These are phyloP conservation scores for Aricia agestis DNA, from an alignment of 1,140 invertebrate genomes.

Conservation along the genomic window DNA sequence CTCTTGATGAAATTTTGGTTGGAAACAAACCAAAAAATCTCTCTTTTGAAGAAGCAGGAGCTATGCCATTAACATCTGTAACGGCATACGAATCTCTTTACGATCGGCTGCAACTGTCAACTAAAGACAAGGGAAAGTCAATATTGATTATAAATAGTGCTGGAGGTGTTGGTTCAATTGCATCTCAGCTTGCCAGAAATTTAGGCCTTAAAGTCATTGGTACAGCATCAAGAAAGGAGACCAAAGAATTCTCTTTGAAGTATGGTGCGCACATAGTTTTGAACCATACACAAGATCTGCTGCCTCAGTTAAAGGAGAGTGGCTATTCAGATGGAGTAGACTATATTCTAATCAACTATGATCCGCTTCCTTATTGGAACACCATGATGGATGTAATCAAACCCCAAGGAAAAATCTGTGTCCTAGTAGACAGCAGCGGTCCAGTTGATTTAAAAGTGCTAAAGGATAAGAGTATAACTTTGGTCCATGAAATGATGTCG, in stretches of 20 bases:
- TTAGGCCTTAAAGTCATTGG: slow-evolving; percentile 59
- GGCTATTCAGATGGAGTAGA: slow-evolving; percentile 51
- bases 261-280: slow-evolving; percentile 52
- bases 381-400: slow-evolving; percentile 56
- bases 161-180: slow-evolving; percentile 62
- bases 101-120: slow-evolving; percentile 46
- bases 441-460: slow-evolving; percentile 51
- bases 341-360: slow-evolving; percentile 61
- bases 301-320: slow-evolving; percentile 45
- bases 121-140: slow-evolving; percentile 58
- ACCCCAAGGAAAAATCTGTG: slow-evolving; percentile 60
- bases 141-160: slow-evolving; percentile 62
- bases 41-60: slow-evolving; percentile 62
- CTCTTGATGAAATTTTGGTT: slow-evolving; percentile 50
- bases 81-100: slow-evolving; percentile 58
- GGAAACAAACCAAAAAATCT: slow-evolving; percentile 56
- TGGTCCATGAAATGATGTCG: slow-evolving; percentile 61
- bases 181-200: slow-evolving; percentile 53
- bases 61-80: slow-evolving; percentile 55
- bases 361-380: slow-evolving; percentile 63
- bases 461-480: slow-evolving; percentile 62
- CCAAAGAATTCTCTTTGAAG: slow-evolving; percentile 41
- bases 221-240: slow-evolving; percentile 57
- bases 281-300: slow-evolving; percentile 54
- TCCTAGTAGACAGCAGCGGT: slow-evolving; percentile 58